Evolutionary conservation across 2,797 vertebrate species (phyloP), one percentile per base, ranked within the genome.

Genomic region (Hypotaenidia philippensis): DNA sequence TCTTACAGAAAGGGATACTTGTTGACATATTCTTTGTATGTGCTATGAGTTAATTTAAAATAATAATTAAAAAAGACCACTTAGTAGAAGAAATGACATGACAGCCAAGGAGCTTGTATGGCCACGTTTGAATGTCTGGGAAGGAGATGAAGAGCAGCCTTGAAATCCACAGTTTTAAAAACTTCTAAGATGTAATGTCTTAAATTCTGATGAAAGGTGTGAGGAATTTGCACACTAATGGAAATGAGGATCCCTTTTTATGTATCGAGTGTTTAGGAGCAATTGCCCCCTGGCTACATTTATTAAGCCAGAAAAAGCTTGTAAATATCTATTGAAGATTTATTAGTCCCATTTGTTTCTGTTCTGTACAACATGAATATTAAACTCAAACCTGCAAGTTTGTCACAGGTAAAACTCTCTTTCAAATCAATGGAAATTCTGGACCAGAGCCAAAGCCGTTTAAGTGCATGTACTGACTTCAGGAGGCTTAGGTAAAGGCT

Each of bases 291-390:
- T 18, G 74, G 92, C 90, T 84, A 84, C 76, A 90, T 94, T 97
- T 98, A 96, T 97, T 96, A 96, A 98, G 97, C 93, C 90, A 97
- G 97, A 97, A 97, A 97, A 97, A 95, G 95, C 95, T 97, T 98
- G 96, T 97, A 98, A 98, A 97, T 98, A 98, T 98, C 94, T 97
- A 77, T 96, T 98, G 98, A 98, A 97, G 93, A 95, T 97, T 98
- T 98, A 98, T 98, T 98, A 97, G 98, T 98, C 98, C 97, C 98
- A 97, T 98, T 98, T 98, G 98, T 98, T 98, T 93, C 87, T 97
- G 96, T 97, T 98, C 96, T 97, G 97, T 96, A 94, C 63, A 88
- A 65, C 70, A 69, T 6, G 9, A 90, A 72, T 89, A 72, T 84
- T 83, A 74, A 93, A 76, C 52, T 94, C 66, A 84, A 11, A 65